phyloP scores from a whole-genome alignment of 2,797 vertebrate species.

The Rhinoraja longicauda region DNA sequence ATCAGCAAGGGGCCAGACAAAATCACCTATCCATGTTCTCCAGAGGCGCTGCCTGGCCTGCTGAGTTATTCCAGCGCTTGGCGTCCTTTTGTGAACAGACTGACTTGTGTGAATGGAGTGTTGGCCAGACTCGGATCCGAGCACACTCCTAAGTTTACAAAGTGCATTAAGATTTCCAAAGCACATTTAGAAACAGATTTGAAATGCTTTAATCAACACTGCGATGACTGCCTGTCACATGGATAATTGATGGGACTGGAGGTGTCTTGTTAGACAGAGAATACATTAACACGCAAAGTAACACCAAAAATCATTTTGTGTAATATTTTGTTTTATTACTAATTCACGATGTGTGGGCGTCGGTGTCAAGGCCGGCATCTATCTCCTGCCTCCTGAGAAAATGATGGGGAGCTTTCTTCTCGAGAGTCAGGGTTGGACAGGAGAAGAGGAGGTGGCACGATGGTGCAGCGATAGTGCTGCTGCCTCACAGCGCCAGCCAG shows the following conservation, averaged over 20 bases:
- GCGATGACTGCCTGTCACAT: background rate
- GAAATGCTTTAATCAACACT: background rate
- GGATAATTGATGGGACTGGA: background rate
- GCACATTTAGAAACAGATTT: background rate
- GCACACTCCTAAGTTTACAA: background rate
- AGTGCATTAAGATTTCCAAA: background rate
- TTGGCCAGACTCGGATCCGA: too few relatives aligned
- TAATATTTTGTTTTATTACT: background rate
- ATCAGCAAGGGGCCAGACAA: background rate
- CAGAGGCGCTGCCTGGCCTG: too few relatives aligned
- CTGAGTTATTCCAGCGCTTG: too few relatives aligned
- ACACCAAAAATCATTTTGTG: background rate
- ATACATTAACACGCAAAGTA: background rate
- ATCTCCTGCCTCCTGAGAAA: background rate
- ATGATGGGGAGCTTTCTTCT: background rate
- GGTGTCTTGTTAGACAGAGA: slow-evolving; percentile 21
- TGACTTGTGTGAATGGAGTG: too few relatives aligned
- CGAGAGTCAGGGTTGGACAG: background rate
- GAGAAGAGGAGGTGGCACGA: too few relatives aligned
- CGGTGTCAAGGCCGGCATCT: background rate
- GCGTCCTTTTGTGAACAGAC: too few relatives aligned
- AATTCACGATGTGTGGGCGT: background rate
- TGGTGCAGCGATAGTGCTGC: too few relatives aligned
- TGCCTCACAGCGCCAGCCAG: too few relatives aligned
- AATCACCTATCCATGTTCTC: too few relatives aligned